A percentile compares a stretch with the other conserved stretches of the same genome.
Conservation (phyloP, 2,797 vertebrate species). For the Syncerus caffer region DNA sequence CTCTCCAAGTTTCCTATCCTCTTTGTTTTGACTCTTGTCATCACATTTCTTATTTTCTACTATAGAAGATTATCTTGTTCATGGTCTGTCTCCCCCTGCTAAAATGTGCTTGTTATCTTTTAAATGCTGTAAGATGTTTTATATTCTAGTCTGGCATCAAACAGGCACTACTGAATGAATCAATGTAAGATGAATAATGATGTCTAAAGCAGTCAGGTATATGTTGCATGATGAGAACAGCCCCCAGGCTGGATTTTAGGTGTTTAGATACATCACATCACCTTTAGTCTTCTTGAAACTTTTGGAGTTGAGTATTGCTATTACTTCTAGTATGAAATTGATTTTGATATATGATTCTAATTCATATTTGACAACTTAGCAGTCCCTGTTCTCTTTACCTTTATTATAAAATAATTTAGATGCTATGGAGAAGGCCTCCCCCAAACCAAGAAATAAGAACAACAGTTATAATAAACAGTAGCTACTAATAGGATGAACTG, state of each 20-base stretch:
- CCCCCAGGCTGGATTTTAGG: neutral
- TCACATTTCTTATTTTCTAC: neutral
- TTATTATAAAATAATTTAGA: neutral
- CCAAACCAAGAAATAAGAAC: neutral
- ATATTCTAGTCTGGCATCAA: neutral
- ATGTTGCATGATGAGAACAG: neutral
- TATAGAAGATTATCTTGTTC: neutral
- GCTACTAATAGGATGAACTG: neutral
- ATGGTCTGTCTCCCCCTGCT: neutral
- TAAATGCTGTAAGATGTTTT: neutral
- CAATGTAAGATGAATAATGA: neutral
- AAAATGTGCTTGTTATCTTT: neutral
- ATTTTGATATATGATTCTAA: neutral
- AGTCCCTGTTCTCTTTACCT: neutral
- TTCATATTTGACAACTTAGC: neutral
- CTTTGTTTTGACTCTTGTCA: neutral
- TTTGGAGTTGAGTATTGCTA: neutral
- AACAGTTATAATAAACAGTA: neutral
- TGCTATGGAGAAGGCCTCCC: neutral
- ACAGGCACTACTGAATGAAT: neutral
- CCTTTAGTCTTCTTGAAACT: neutral
- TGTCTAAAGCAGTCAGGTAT: neutral
- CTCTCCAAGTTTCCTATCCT: neutral
- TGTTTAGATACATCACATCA: neutral
- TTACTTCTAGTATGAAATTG: neutral